Base-by-base conservation (phyloP, 2,888 invertebrate genomes). In the Coremacera marginata region DNA sequence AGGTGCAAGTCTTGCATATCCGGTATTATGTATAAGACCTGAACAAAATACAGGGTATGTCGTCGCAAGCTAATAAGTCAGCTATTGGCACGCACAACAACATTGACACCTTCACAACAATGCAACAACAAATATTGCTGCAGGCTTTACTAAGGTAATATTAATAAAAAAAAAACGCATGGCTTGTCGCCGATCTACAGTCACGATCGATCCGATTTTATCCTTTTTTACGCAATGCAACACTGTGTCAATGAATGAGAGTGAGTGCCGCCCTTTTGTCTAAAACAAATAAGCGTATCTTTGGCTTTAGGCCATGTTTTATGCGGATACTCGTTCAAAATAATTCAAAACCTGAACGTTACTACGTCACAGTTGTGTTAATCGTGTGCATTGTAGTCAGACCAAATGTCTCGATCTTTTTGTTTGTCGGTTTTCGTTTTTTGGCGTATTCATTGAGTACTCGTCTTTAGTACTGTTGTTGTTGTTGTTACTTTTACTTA, bases 401-500 rank as follows among this genome's bases (percentile, higher is more conserved):
- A 81, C 82, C 80, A 79, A 80, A 65, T 82, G 84, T 81, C 81
- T 83, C 78, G 77, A 72, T 74, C 77, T 80, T 37, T 79, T 78
- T 34, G 16, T 60, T 68, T 22, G 71, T 62, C 22, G 27, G 25
- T 37, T 49, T 49, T 63, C 68, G 44, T 62, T 70, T 68, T 67
- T 70, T 52, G 49, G 49, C 27, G n/a, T 51, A 31, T 44, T 52
- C 73, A 73, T 73, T 65, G 62, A 60, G 52, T 57, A 34, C 44
- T 63, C 44, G 52, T 52, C 34, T 37, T 74, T 34, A 22, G 57
- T 60, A 44, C 2, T 51, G 22, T 44, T n/a, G 31, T 80, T 81
- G 78, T 80, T 79, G 77, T 77, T 80, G 75, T 81, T 83, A 83
- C 82, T 86, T 85, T 86, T 86, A 85, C 86, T 86, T 85, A 82